Evolutionary conservation across 2,797 vertebrate species (phyloP).

Genomic region (Chrysocyon brachyurus): DNA sequence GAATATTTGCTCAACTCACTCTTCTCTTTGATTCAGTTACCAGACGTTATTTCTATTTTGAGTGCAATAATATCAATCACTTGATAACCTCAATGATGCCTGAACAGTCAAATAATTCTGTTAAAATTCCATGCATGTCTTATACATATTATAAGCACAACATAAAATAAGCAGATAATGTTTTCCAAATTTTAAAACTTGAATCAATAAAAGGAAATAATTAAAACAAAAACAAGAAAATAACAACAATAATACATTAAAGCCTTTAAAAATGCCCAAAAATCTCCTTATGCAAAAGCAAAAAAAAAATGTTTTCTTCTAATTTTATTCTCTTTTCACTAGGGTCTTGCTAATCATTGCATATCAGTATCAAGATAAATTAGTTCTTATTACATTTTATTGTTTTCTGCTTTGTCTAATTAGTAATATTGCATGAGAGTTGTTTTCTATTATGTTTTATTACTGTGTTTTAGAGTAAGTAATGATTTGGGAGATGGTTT

Average conservation of each 20-base stretch:
- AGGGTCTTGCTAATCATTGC: background rate
- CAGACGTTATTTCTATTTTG: background rate
- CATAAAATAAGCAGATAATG: background rate
- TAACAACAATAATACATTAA: background rate
- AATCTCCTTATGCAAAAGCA: background rate
- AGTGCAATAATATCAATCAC: background rate
- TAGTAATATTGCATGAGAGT: slow-evolving; percentile 47
- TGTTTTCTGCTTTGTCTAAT: slow-evolving; percentile 64
- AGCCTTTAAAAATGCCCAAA: background rate
- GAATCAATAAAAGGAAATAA: background rate
- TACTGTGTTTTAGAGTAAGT: slow-evolving; percentile 63
- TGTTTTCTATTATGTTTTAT: slow-evolving; percentile 66
- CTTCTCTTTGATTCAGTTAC: background rate
- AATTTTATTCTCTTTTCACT: background rate
- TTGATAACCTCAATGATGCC: background rate
- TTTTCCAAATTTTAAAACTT: background rate
- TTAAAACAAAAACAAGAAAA: background rate
- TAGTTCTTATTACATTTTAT: slow-evolving; percentile 56
- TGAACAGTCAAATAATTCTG: background rate
- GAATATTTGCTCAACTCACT: background rate
- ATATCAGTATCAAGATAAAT: slow-evolving; percentile 42
- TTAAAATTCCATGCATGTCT: background rate
- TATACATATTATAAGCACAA: background rate
- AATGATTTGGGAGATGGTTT: slow-evolving; percentile 48
- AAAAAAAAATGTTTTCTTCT: background rate